A percentile compares a stretch with the other conserved stretches of the same genome.
phyloP scores from a whole-genome alignment of 2,888 invertebrate species.

The Alsophila aescularia region DNA sequence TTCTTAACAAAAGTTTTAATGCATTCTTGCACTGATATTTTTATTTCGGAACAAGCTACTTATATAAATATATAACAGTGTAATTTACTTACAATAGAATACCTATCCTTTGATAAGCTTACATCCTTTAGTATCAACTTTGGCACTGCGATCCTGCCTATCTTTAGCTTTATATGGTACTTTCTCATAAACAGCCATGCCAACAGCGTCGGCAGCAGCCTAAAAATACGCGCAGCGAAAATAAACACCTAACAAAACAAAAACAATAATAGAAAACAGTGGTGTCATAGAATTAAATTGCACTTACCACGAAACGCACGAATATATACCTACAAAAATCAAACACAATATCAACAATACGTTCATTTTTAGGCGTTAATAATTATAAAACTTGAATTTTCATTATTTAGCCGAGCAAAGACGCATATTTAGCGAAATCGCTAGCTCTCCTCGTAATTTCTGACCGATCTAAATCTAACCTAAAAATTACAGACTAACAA shows the following conservation, averaged over 20 bases:
- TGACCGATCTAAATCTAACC: constrained; percentile 12
- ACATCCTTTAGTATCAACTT: constrained; percentile 92
- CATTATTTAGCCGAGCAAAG: constrained; percentile 39
- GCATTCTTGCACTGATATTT: not conserved
- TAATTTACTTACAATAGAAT: constrained; percentile 89
- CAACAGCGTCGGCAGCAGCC: constrained; percentile 90
- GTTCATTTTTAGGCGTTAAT: constrained; percentile 65
- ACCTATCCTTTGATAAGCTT: constrained; percentile 91
- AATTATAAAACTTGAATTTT: constrained; percentile 45
- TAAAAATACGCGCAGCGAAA: constrained; percentile 64
- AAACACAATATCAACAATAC: constrained; percentile 64
- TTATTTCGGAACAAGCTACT: not conserved
- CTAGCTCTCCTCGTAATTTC: not conserved
- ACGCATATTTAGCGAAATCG: not conserved
- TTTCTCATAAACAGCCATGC: constrained; percentile 92
- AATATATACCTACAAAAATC: constrained; percentile 79
- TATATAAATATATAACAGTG: no score
- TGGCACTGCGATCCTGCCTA: constrained; percentile 92
- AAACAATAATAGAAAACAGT: constrained; percentile 61
- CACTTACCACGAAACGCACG: constrained; percentile 86
- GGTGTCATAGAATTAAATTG: constrained; percentile 38
- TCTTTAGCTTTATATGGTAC: constrained; percentile 90
- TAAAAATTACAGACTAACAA: no score
- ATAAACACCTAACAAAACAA: constrained; percentile 55
- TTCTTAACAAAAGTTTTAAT: not conserved